These are phyloP conservation scores for Alouatta palliata DNA, from an alignment of 2,113 vertebrate genomes.

Conservation along the genomic window DNA sequence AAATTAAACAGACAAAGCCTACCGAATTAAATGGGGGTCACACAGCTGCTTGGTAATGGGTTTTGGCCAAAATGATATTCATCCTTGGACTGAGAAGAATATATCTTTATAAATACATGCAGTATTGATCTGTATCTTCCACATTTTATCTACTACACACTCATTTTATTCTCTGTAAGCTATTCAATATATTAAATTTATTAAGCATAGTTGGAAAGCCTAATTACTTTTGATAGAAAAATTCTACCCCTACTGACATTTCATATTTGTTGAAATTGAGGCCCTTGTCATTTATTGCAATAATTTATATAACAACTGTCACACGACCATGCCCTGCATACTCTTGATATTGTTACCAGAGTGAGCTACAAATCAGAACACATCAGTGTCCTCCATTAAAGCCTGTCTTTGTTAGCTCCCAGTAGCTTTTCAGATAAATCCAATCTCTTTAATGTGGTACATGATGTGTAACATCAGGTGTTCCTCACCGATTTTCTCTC, in stretches of 20 bases:
- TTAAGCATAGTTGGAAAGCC: neutral
- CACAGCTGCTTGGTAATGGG: no score
- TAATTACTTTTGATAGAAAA: neutral
- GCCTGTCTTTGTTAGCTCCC: neutral
- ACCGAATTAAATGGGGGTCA: neutral
- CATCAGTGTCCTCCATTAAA: neutral
- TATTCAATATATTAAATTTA: neutral
- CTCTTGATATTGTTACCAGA: neutral
- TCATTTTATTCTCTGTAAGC: neutral
- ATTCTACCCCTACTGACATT: neutral
- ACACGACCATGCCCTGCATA: rapidly evolving
- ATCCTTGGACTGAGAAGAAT: neutral
- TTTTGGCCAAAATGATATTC: neutral
- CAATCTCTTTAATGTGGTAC: neutral
- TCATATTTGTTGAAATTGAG: neutral
- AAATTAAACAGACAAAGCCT: neutral
- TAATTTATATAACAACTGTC: neutral
- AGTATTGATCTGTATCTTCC: neutral
- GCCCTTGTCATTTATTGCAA: neutral
- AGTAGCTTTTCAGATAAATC: neutral
- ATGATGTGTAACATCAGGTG: neutral
- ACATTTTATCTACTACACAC: neutral
- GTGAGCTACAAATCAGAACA: neutral
- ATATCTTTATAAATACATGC: neutral
- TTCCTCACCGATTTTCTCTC: neutral